These are phyloP conservation scores for Dioctria linearis DNA, from an alignment of 2,888 invertebrate species.

Conservation along the genomic window DNA sequence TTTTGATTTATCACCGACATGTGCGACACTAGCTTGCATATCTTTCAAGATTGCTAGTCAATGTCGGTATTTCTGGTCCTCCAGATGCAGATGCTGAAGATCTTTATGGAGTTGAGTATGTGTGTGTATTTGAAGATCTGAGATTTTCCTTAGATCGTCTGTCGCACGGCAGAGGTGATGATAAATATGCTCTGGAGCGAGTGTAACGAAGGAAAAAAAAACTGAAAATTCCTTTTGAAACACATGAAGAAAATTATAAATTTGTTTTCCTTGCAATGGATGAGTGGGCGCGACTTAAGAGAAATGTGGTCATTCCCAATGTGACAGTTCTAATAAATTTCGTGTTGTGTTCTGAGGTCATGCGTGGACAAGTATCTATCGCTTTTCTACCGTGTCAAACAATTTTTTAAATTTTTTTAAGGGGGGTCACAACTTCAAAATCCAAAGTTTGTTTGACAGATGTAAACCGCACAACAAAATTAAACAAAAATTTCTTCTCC, in stretches of 20 bases:
- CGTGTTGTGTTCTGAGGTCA: constrained; percentile 29
- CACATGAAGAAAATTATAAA: constrained; percentile 5
- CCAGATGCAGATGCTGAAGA: constrained; percentile 24
- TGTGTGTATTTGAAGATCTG: not conserved
- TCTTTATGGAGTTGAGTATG: not conserved
- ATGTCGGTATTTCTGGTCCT: constrained; percentile 39
- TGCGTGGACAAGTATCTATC: constrained; percentile 29
- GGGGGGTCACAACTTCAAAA: not conserved
- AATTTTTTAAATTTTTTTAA: constrained; percentile 11
- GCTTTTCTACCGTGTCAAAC: not conserved
- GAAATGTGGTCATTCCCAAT: constrained; percentile 34
- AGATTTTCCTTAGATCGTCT: constrained; percentile 12
- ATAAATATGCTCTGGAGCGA: constrained; percentile 32
- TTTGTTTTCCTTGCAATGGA: constrained; percentile 2
- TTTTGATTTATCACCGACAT: constrained; percentile 52
- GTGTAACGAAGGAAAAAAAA: not conserved
- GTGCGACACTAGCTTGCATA: constrained; percentile 26
- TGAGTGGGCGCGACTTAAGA: constrained; percentile 33
- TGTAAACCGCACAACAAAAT: constrained; percentile 17
- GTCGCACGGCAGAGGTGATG: constrained; percentile 41
- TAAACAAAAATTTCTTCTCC: not conserved
- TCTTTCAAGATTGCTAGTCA: not conserved
- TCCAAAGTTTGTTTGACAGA: constrained; percentile 1
- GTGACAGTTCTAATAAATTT: constrained; percentile 43
- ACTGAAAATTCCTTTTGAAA: not conserved